Conservation (phyloP, 2,113 vertebrate genomes). For the Chunga burmeisteri region DNA sequence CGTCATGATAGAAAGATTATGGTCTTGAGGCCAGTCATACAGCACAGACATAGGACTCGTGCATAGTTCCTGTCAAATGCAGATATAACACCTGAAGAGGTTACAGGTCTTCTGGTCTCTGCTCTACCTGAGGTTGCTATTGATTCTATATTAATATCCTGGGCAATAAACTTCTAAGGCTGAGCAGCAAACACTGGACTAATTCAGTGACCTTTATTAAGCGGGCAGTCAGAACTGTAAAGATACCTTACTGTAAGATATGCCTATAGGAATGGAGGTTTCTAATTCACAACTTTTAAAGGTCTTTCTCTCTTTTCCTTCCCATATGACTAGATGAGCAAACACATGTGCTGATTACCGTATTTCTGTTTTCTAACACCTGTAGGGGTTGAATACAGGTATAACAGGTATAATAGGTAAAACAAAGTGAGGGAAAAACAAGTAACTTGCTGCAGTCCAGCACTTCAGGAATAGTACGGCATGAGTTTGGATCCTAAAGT, state of each 20-base stretch:
- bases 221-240: not conserved
- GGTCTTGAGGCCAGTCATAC: not conserved
- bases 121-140: not conserved
- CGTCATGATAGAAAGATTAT: not conserved
- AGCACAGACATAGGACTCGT: not conserved
- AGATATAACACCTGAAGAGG: not conserved
- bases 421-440: not conserved
- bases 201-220: not conserved
- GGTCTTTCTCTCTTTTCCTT: not conserved
- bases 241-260: not conserved
- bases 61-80: not conserved
- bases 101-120: not conserved
- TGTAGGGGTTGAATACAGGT: not conserved
- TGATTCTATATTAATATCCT: not conserved
- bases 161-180: not conserved
- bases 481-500: not conserved
- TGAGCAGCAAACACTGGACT: not conserved
- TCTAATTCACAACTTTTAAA: not conserved
- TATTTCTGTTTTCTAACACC: not conserved
- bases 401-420: not conserved
- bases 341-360: not conserved
- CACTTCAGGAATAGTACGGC: not conserved
- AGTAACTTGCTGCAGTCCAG: not conserved
- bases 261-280: not conserved
- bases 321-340: not conserved